Evolutionary conservation across 2,797 vertebrate species (phyloP).

Genomic region (Bufotes viridis): DNA sequence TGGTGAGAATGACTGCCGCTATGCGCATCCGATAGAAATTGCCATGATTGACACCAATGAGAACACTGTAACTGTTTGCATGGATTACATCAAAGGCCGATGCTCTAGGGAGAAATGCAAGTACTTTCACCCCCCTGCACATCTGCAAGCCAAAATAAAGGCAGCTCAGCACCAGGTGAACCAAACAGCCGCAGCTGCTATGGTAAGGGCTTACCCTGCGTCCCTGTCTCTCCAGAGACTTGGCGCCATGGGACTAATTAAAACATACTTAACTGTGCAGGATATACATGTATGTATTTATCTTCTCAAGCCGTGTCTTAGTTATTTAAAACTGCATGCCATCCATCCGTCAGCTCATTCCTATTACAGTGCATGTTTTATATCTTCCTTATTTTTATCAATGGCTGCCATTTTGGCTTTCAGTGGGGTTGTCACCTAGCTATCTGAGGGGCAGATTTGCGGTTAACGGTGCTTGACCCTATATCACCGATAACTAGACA

Average conservation of each 20-base stretch:
- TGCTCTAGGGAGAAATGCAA: conserved; percentile 99
- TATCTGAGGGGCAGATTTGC: neutral
- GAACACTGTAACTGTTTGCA: conserved; percentile 97
- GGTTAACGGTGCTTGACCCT: too few species aligned
- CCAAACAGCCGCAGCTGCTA: conserved; percentile 84
- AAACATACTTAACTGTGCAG: conserved; percentile 2
- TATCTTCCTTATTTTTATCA: neutral
- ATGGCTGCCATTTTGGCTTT: neutral
- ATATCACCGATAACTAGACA: neutral
- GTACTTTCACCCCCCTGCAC: conserved; percentile 97
- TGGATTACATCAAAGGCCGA: conserved; percentile 99
- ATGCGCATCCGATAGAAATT: conserved; percentile 93
- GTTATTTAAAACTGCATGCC: neutral
- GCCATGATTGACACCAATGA: conserved; percentile 96
- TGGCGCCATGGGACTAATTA: conserved; percentile 54
- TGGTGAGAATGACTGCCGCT: conserved; percentile 96
- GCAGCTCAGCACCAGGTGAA: conserved; percentile 95
- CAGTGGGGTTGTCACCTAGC: neutral
- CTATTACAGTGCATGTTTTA: neutral
- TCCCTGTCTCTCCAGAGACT: conserved; percentile 44
- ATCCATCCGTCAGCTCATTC: neutral
- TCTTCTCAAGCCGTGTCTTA: neutral
- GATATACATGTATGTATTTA: neutral
- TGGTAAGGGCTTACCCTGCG: conserved; percentile 81
- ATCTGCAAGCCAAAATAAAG: conserved; percentile 98